Conservation (phyloP, 2,113 vertebrate genomes). For the Festucalex cinctus region DNA sequence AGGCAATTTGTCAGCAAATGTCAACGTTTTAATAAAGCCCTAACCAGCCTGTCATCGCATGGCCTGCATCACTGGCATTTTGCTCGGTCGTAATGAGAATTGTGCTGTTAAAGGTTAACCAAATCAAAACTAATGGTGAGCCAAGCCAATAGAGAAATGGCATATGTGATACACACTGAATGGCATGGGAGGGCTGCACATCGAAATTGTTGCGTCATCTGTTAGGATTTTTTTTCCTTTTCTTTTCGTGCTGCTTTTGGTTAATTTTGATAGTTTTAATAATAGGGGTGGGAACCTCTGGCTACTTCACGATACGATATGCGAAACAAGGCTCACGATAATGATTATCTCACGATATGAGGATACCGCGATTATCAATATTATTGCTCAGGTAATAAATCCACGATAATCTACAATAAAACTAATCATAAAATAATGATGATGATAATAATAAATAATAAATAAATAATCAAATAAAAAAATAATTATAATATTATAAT, state of each 20-base stretch:
- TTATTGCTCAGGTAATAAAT: too few relatives aligned
- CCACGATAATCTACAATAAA: too few relatives aligned
- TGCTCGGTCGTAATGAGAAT: conserved; percentile 71
- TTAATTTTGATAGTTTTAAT: conserved; percentile 3
- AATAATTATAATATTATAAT: too few relatives aligned
- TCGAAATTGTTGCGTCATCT: conserved; percentile 11
- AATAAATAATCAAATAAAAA: too few relatives aligned
- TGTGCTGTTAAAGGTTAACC: conserved; percentile 76
- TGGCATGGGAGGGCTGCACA: conserved; percentile 30
- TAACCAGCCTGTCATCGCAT: conserved; percentile 65
- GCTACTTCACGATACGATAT: too few relatives aligned
- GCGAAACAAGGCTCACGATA: too few relatives aligned
- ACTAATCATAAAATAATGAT: too few relatives aligned
- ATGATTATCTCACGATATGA: too few relatives aligned
- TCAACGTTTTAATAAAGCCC: conserved; percentile 75
- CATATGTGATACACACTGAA: conserved; percentile 51
- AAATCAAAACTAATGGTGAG: conserved; percentile 73
- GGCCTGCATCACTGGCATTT: conserved; percentile 70
- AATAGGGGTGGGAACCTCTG: too few relatives aligned
- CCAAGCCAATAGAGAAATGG: conserved; percentile 47
- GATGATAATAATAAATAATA: too few relatives aligned
- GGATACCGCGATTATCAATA: too few relatives aligned
- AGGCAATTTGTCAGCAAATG: conserved; percentile 75
- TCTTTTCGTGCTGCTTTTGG: background rate
- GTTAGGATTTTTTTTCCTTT: background rate